phyloP scores from a whole-genome alignment of 2,888 invertebrate species.

The Liopterus haemorrhoidalis region DNA sequence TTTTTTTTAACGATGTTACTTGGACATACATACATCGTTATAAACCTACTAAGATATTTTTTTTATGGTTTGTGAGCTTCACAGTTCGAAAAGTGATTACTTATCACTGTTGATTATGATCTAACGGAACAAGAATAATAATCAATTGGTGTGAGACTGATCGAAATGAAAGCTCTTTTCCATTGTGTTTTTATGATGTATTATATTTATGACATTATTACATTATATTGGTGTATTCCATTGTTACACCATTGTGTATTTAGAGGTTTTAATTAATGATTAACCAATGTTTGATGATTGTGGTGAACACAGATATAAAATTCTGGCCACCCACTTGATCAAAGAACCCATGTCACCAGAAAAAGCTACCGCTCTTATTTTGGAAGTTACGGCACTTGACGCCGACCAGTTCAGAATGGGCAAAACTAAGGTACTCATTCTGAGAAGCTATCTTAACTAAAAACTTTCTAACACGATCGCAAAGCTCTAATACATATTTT shows the following conservation, averaged over 20 bases:
- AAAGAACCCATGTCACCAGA: conserved; percentile 66
- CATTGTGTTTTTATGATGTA: conserved; percentile 4
- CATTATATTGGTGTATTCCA: no score
- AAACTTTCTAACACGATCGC: conserved; percentile 7
- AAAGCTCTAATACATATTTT: conserved; percentile 11
- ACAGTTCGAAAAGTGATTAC: no score
- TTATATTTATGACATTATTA: background rate
- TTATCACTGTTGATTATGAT: no score
- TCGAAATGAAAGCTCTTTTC: no score
- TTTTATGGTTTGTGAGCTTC: no score
- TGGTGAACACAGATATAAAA: conserved; percentile 86
- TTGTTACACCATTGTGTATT: no score
- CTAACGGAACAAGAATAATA: no score
- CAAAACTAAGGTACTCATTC: conserved; percentile 81
- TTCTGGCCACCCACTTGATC: conserved; percentile 91
- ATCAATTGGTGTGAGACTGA: no score
- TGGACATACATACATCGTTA: conserved; percentile 10
- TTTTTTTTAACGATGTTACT: conserved; percentile 20
- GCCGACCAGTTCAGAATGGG: conserved; percentile 92
- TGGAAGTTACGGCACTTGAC: conserved; percentile 78
- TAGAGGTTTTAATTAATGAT: no score
- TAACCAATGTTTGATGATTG: conserved; percentile 27
- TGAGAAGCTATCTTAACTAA: background rate
- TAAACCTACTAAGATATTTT: no score
- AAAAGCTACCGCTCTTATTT: conserved; percentile 77